phyloP scores from a whole-genome alignment of 2,888 invertebrate genomes.

The Dolichopus griseipennis region DNA sequence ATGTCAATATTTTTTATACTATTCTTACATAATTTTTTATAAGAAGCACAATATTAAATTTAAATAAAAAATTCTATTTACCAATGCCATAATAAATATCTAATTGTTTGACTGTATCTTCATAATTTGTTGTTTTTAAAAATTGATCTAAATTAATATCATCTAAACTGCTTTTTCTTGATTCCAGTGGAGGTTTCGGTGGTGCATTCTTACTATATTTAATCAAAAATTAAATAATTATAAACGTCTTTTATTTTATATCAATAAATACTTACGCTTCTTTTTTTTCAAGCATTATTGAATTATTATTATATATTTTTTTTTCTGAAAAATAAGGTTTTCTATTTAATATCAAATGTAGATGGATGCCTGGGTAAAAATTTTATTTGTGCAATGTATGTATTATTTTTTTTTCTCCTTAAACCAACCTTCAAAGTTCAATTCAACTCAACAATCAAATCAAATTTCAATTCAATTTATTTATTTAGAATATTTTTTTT shows the following conservation, averaged over 20 bases:
- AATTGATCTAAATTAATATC: constrained; percentile 72
- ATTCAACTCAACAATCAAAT: too few species aligned
- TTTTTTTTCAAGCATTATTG: background rate
- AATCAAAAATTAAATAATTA: background rate
- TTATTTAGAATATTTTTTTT: background rate
- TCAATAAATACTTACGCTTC: background rate
- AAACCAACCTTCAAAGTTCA: background rate
- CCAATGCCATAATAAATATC: constrained; percentile 92
- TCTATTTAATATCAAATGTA: background rate
- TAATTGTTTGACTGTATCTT: constrained; percentile 80
- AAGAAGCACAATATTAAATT: background rate
- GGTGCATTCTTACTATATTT: background rate
- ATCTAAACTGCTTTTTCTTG: constrained; percentile 49
- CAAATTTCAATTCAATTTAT: too few species aligned
- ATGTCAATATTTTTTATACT: background rate
- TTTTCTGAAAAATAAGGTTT: background rate
- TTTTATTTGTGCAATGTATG: too few species aligned
- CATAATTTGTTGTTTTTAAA: constrained; percentile 75
- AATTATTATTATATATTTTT: background rate
- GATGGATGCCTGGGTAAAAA: too few species aligned
- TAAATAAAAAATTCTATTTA: constrained; percentile 39
- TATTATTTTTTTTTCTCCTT: too few species aligned
- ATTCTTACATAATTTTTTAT: background rate
- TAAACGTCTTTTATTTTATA: too few species aligned
- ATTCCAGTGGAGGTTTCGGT: background rate